Base-by-base conservation (phyloP, 2,113 vertebrate species). In the Forbesichthys agassizii region DNA sequence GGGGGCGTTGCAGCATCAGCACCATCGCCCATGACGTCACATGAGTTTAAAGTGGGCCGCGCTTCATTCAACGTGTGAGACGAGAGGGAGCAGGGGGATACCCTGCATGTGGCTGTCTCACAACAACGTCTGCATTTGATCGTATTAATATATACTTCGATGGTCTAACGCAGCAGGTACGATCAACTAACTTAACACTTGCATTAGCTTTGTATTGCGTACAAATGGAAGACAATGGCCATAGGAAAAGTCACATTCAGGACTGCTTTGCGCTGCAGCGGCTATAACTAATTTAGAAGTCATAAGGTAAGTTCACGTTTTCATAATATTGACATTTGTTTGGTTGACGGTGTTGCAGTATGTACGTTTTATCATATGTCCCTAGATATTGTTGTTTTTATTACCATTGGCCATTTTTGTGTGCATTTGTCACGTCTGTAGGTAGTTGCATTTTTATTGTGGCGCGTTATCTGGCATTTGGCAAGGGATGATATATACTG, bases 11-110 rank as follows among this genome's bases (percentile, higher is more conserved):
- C 69, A 73, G 73, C 75, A 53, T 82, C 79, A 78, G 77, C 68
- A 64, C 70, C 72, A 58, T 64, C 72, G 11, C 11, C 48, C 63
- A 61, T 92, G 91, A 93, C 92, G 91, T 93, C 91, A 93, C 56
- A 48, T 62, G 75, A 88, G 91, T 93, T 93, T 93, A 93, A 93
- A 93, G 90, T 85, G 88, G 91, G 88, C 90, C 92, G 91, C 91
- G 92, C 90, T 90, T 75, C 71, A 69, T 69, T 75, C 75, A 46
- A 81, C 67, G 73, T 73, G 75, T 68, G 64, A 80, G 83, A 80
- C 63, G 75, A 75, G 81, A 71, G 63, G 57, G 70, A 52, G 58
- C 59, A 68, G 66, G 27, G 64, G 61, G 69, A 27, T 27, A 27
- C 60, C 42, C 75, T 58, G 48, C 55, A 65, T 27, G 27, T 27